A percentile compares a stretch with the other conserved stretches of the same genome.
These are phyloP conservation scores for Lottia gigantea DNA, from an alignment of 2,888 invertebrate species.

Conservation along the genomic window DNA sequence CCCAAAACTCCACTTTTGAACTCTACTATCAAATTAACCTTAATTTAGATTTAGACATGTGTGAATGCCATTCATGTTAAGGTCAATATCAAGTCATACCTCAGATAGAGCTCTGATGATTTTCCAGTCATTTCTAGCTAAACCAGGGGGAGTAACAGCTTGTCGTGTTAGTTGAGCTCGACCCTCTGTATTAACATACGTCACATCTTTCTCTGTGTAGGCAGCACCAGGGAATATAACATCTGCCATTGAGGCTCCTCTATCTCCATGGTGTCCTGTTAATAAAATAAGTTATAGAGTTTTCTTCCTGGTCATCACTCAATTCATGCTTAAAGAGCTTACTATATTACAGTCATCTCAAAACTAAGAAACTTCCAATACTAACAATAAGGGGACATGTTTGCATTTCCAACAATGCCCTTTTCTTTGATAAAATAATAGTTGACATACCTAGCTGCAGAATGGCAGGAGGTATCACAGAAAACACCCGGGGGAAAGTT, in stretches of 20 bases:
- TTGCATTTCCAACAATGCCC: too few relatives aligned
- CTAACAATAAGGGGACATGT: too few relatives aligned
- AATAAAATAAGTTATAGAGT: conserved; percentile 2
- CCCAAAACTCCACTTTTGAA: too few relatives aligned
- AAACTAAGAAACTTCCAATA: neutral
- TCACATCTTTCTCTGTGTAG: conserved; percentile 98
- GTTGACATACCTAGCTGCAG: too few relatives aligned
- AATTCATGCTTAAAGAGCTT: neutral
- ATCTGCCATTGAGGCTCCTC: conserved; percentile 92
- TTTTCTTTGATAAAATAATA: too few relatives aligned
- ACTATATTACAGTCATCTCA: neutral
- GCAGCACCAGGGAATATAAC: conserved; percentile 93
- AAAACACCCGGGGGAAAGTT: too few relatives aligned
- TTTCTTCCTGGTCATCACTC: neutral
- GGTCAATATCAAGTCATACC: too few relatives aligned
- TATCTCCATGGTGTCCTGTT: conserved; percentile 94
- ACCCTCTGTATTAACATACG: conserved; percentile 98
- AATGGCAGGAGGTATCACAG: too few relatives aligned
- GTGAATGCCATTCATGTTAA: too few relatives aligned
- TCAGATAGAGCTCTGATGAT: conserved; percentile 96
- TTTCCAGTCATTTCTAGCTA: conserved; percentile 98
- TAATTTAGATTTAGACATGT: too few relatives aligned
- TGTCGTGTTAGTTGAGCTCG: conserved; percentile 89
- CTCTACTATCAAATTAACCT: too few relatives aligned
- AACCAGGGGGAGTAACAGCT: conserved; percentile 90